Evolutionary conservation across 2,797 vertebrate genomes (phyloP).

Genomic region (Erethizon dorsatum): DNA sequence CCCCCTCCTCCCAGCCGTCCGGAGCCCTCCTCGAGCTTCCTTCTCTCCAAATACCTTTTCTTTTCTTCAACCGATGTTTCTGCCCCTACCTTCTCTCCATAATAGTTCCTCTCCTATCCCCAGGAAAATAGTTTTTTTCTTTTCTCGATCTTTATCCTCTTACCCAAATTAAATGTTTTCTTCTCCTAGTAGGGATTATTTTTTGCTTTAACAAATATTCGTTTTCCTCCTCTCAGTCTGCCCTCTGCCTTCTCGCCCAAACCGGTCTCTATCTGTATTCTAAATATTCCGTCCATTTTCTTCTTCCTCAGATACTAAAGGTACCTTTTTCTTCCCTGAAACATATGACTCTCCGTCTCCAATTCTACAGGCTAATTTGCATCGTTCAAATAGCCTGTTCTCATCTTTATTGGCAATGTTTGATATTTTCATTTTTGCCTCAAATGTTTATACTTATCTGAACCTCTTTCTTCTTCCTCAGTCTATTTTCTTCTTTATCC

Average conservation of each 20-base stretch:
- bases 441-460: not conserved
- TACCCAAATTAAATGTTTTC: conserved; percentile 52
- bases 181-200: conserved; percentile 3
- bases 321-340: conserved; percentile 12
- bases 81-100: not conserved
- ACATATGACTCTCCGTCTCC: not conserved
- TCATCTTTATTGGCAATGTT: conserved; percentile 31
- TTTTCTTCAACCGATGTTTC: not conserved
- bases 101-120: conserved; percentile 49
- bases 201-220: conserved; percentile 64
- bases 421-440: conserved; percentile 57
- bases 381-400: conserved; percentile 2
- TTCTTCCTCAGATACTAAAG: conserved; percentile 33
- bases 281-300: not conserved
- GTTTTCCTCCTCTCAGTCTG: conserved; percentile 24
- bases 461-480: conserved; percentile 15
- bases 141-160: not conserved
- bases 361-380: not conserved
- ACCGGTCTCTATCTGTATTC: not conserved
- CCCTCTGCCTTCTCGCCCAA: not conserved
- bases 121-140: not conserved
- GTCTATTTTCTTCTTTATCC: conserved; percentile 39
- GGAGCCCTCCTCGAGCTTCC: not conserved
- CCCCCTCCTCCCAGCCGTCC: not conserved
- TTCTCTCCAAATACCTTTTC: not conserved